Conservation (phyloP, 2,888 invertebrate species). For the Eupithecia subumbrata region DNA sequence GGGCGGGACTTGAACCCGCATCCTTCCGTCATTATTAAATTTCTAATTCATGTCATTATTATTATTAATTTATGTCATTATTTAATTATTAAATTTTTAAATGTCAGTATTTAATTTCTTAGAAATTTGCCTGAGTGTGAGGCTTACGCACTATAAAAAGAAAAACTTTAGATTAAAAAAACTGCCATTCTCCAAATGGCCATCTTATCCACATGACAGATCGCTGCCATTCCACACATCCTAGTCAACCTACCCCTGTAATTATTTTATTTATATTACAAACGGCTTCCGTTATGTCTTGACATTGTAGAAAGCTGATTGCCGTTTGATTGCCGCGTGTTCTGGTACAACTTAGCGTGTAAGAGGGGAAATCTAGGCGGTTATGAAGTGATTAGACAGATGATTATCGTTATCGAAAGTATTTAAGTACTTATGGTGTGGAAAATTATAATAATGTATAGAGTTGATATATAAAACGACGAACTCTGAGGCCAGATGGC, state of each 20-base stretch:
- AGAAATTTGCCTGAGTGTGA: too few species aligned
- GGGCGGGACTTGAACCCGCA: too few species aligned
- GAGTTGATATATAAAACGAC: background rate
- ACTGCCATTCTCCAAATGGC: conserved; percentile 31
- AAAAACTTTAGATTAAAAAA: too few species aligned
- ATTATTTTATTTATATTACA: conserved; percentile 78
- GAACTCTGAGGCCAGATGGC: background rate
- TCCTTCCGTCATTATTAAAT: too few species aligned
- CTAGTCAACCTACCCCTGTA: conserved; percentile 55
- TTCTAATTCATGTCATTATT: too few species aligned
- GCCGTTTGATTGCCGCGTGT: conserved; percentile 28
- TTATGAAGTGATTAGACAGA: conserved; percentile 19
- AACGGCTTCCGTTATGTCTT: conserved; percentile 70
- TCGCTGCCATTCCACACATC: conserved; percentile 54
- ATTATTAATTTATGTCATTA: too few species aligned
- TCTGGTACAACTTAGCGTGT: conserved; percentile 24
- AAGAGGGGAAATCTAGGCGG: conserved; percentile 20
- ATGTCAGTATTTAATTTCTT: too few species aligned
- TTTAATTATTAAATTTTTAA: too few species aligned
- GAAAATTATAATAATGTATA: background rate
- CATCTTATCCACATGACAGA: conserved; percentile 33
- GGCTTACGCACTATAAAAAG: too few species aligned
- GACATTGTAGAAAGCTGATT: conserved; percentile 54
- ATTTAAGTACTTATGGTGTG: background rate
- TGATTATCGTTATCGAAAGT: conserved; percentile 13